Evolutionary conservation across 2,797 vertebrate species (phyloP), one percentile per base, ranked within the genome.

Genomic region (Carduelis carduelis): DNA sequence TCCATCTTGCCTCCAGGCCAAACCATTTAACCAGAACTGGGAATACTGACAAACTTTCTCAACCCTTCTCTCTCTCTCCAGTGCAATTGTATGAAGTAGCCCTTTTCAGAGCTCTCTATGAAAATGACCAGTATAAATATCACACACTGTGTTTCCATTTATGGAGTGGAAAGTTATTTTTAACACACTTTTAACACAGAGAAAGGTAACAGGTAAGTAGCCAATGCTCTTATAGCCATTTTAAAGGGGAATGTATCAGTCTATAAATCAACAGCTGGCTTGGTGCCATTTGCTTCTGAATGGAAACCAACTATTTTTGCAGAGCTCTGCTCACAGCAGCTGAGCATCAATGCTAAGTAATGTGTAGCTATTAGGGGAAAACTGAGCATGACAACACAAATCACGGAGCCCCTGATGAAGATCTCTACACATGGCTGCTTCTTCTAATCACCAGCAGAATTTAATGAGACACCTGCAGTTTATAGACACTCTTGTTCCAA

Each of bases 401-500:
- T 94, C 94, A 91, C 10, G 6, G 60, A 94, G 81, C 49, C 70
- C 30, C 68, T 64, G 93, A 95, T 93, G 94, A 94, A 95, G 90
- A 74, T 90, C 80, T 94, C 91, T 61, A 74, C 90, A 68, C 93
- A 95, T 95, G 94, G 94, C 83, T 95, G 96, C 91, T 87, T 71
- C 87, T 93, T 96, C 91, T 96, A 91, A 95, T 95, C 94, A 95
- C 77, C 80, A 84, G 66, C 83, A 81, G 91, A 91, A 95, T 96
- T 95, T 96, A 96, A 96, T 95, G 96, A 96, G 96, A 77, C 94
- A 96, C 91, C 95, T 97, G 95, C 96, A 97, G 91, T 90, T 91
- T 74, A 91, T 6, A 93, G 77, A 77, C 49, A 57, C 39, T 86
- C 85, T 74, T 41, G 44, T 82, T 90, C 63, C 77, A 90, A 68